These are phyloP conservation scores for Pseudolaguvia tuberculata DNA, from an alignment of 2,113 vertebrate genomes.

Conservation along the genomic window DNA sequence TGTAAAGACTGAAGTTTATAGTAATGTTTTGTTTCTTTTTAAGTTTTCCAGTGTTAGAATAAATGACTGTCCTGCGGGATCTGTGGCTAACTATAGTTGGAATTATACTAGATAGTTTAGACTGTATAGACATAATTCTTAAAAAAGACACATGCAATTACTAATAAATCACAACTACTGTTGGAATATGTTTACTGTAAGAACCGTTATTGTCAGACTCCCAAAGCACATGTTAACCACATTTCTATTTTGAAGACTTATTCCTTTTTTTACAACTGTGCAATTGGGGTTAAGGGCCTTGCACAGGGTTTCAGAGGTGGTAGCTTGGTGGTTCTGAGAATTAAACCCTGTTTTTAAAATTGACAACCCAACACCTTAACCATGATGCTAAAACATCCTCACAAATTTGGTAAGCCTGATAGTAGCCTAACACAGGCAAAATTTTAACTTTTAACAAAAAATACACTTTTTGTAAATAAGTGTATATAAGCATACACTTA, in stretches of 20 bases:
- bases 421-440: too few species aligned
- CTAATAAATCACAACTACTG: background rate
- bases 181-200: background rate
- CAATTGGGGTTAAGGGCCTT: too few species aligned
- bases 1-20: background rate
- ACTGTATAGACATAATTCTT: background rate
- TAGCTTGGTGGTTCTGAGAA: too few species aligned
- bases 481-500: too few species aligned
- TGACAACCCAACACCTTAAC: too few species aligned
- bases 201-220: background rate
- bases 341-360: too few species aligned
- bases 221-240: background rate
- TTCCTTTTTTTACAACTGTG: too few species aligned
- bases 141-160: background rate
- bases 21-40: background rate
- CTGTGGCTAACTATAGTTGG: background rate
- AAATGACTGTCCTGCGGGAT: background rate
- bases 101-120: background rate
- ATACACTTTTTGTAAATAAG: too few species aligned
- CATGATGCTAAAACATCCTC: too few species aligned
- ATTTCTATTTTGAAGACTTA: background rate
- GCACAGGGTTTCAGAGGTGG: too few species aligned
- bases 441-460: too few species aligned
- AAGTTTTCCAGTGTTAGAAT: background rate
- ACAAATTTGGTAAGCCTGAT: too few species aligned